Conservation (phyloP, 1,140 invertebrate genomes). For the Drosophila nikananu region DNA sequence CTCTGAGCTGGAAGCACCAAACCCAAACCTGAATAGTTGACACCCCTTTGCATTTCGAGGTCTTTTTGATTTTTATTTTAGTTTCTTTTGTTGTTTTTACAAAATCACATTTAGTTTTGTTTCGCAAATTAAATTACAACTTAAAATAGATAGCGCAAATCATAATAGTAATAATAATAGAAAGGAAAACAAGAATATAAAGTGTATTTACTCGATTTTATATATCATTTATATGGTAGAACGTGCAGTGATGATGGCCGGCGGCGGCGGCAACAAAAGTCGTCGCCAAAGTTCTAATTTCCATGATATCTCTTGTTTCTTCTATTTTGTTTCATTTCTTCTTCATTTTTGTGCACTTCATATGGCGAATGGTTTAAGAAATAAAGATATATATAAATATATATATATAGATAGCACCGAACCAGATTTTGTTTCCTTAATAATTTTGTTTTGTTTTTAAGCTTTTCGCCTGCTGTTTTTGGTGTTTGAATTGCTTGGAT, state of each 20-base stretch:
- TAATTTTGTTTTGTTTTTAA: neutral
- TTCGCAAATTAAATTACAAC: constrained; percentile 62
- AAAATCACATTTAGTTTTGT: constrained; percentile 68
- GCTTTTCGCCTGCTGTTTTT: constrained; percentile 8
- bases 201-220: constrained; percentile 14
- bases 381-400: neutral
- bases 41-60: constrained; percentile 21
- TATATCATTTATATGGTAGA: constrained; percentile 21
- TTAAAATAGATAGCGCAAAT: constrained; percentile 51
- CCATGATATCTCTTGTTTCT: neutral
- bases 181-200: constrained; percentile 9
- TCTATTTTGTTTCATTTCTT: neutral
- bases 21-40: constrained; percentile 22
- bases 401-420: constrained; percentile 28
- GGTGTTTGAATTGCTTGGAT: constrained; percentile 40
- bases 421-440: constrained; percentile 9
- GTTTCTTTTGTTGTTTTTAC: constrained; percentile 62
- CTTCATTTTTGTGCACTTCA: constrained; percentile 33
- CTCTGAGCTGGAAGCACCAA: neutral
- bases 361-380: constrained; percentile 16
- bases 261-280: constrained; percentile 37
- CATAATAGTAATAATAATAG: constrained; percentile 15
- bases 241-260: constrained; percentile 25
- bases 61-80: constrained; percentile 65
- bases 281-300: constrained; percentile 22